These are phyloP conservation scores for Mustela erminea DNA, from an alignment of 2,797 vertebrate genomes.

Conservation along the genomic window DNA sequence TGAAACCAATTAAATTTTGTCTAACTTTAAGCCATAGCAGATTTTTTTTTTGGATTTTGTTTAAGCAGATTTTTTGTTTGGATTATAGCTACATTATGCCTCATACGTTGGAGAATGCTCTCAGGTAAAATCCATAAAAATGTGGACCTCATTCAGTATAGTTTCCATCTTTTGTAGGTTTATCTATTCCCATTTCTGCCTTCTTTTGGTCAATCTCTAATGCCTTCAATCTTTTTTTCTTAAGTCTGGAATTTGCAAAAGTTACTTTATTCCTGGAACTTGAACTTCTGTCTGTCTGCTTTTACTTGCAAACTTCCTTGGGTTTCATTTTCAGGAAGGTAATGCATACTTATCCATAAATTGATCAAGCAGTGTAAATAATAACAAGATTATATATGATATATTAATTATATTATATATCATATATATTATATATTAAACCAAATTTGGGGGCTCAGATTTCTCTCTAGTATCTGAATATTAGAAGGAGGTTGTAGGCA, in stretches of 20 bases:
- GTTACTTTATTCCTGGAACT: neutral
- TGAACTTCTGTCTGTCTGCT: neutral
- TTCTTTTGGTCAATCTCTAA: neutral
- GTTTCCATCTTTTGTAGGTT: neutral
- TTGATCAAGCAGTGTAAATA: neutral
- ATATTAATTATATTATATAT: too few species aligned
- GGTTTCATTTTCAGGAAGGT: neutral
- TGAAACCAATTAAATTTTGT: neutral
- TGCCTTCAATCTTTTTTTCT: neutral
- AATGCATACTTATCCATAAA: neutral
- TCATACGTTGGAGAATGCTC: neutral
- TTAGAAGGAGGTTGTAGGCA: neutral
- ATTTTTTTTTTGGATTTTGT: neutral
- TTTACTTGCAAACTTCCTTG: neutral
- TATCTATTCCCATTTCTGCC: neutral
- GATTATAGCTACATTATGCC: neutral
- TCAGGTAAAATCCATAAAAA: neutral
- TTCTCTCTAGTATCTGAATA: neutral
- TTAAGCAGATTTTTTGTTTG: neutral
- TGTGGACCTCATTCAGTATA: neutral
- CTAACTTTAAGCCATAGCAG: neutral
- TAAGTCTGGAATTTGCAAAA: neutral
- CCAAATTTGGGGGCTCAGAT: neutral
- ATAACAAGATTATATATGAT: neutral
- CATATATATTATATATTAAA: neutral